phyloP scores from a whole-genome alignment of 2,797 vertebrate genomes.

The Acanthiza pusilla region DNA sequence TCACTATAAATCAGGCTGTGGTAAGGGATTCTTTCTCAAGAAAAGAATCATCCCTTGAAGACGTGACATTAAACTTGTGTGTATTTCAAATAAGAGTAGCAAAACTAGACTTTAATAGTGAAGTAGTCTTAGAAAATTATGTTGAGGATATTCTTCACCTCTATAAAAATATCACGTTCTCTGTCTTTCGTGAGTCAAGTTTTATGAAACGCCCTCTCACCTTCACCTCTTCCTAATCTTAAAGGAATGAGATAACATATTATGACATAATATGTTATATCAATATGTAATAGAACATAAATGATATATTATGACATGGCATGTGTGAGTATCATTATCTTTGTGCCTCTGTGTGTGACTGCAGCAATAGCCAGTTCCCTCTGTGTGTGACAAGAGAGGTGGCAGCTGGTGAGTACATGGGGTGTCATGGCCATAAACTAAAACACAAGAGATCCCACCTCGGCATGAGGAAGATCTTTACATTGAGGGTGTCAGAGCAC shows the following conservation, averaged over 20 bases:
- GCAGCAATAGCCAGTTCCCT: background rate
- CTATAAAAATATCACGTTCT: background rate
- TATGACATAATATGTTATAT: no score
- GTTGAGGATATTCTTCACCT: background rate
- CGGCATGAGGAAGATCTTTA: background rate
- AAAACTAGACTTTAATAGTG: background rate
- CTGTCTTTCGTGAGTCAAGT: background rate
- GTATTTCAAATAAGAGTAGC: background rate
- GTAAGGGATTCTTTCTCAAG: background rate
- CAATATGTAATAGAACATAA: no score
- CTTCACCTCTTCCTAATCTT: background rate
- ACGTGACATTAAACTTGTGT: background rate
- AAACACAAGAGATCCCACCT: background rate
- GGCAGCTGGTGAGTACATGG: rapidly evolving
- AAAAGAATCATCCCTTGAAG: background rate
- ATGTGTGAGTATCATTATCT: background rate
- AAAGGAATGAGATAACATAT: background rate
- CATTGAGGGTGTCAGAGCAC: background rate
- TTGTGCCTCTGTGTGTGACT: background rate
- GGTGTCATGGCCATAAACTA: background rate
- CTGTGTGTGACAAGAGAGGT: background rate
- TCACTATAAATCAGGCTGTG: background rate
- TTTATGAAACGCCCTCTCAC: background rate
- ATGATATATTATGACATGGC: no score
- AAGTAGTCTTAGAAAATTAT: background rate